A percentile compares a stretch with the other conserved stretches of the same genome.
Evolutionary conservation across 2,888 invertebrate species (phyloP).

Genomic region (Machimus atricapillus): DNA sequence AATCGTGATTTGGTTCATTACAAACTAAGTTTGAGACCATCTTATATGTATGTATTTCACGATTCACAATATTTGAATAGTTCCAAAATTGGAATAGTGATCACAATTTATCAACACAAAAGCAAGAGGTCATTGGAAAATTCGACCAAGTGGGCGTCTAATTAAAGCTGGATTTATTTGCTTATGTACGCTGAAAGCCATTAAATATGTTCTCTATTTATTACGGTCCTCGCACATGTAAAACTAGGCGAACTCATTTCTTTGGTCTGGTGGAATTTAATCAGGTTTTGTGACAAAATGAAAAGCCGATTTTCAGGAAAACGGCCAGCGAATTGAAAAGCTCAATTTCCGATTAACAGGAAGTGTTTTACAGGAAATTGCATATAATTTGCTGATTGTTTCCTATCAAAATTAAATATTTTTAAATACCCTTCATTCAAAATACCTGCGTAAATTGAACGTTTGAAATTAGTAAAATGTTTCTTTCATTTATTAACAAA

Average conservation of each 20-base stretch:
- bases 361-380: background rate
- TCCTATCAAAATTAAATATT: background rate
- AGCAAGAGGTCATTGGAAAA: background rate
- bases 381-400: background rate
- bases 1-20: background rate
- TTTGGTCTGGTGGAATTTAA: background rate
- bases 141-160: background rate
- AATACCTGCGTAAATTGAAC: background rate
- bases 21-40: background rate
- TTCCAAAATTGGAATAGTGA: background rate
- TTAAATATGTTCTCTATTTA: background rate
- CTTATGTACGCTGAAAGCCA: background rate
- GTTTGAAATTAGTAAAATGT: background rate
- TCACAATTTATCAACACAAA: background rate
- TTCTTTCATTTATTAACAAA: background rate
- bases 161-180: background rate
- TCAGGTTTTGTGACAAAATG: background rate
- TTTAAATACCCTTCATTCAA: background rate
- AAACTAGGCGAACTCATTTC: background rate
- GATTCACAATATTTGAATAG: background rate
- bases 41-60: background rate
- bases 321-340: background rate
- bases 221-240: background rate
- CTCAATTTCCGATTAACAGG: background rate
- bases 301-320: background rate